Evolutionary conservation across 2,888 invertebrate species (phyloP).

Genomic region (Trichacis sp.): DNA sequence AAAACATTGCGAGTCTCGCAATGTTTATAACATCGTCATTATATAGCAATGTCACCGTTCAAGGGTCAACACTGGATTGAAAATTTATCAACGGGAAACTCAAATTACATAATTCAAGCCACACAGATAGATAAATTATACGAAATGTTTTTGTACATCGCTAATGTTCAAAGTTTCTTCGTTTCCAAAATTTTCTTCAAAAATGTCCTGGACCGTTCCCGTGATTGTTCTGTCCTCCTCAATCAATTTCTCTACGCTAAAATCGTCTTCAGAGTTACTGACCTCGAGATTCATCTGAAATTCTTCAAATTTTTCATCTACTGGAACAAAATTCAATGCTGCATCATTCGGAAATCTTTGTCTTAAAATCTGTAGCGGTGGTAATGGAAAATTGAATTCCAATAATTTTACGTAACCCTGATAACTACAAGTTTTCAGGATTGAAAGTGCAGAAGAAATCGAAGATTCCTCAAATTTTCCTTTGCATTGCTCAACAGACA

Average conservation of each 20-base stretch:
- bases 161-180: constrained; percentile 54
- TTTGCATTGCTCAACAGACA: constrained; percentile 45
- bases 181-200: constrained; percentile 59
- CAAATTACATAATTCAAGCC: not conserved
- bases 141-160: constrained; percentile 53
- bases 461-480: constrained; percentile 51
- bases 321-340: not conserved
- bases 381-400: constrained; percentile 55
- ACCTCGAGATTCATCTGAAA: constrained; percentile 14
- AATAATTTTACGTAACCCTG: constrained; percentile 54
- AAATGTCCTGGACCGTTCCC: constrained; percentile 64
- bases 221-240: constrained; percentile 44
- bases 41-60: too few species aligned
- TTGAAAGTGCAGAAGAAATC: constrained; percentile 49
- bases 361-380: constrained; percentile 46
- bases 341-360: constrained; percentile 27
- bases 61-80: too few species aligned
- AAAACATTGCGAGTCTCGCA: too few species aligned
- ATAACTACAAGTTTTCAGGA: constrained; percentile 51
- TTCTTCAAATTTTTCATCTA: constrained; percentile 2
- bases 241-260: constrained; percentile 5
- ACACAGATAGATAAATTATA: not conserved
- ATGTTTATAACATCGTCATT: too few species aligned
- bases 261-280: constrained; percentile 27
- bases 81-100: too few species aligned